Conservation (phyloP, 1,140 invertebrate species). For the Ephestia elutella region DNA sequence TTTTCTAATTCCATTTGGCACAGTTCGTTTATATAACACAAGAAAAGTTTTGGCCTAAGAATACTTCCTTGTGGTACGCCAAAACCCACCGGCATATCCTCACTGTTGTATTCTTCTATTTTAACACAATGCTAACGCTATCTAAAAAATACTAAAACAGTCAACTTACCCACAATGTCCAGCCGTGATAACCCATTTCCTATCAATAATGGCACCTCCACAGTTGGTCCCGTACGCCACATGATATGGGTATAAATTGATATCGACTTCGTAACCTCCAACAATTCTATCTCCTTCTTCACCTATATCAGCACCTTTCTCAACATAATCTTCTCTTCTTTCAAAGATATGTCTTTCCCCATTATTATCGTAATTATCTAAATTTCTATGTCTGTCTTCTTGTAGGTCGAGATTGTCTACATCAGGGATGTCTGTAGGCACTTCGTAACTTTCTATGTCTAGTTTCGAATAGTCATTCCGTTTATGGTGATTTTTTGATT, state of each 20-base stretch:
- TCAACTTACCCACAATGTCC: slow-evolving; percentile 58
- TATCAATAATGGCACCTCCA: slow-evolving; percentile 57
- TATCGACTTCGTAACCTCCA: slow-evolving; percentile 53
- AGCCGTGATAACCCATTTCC: slow-evolving; percentile 53
- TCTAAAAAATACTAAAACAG: too few species aligned
- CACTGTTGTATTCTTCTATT: too few species aligned
- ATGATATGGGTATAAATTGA: slow-evolving; percentile 61
- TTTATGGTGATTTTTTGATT: neutral
- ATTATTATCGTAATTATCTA: slow-evolving; percentile 40
- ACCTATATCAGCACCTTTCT: slow-evolving; percentile 21
- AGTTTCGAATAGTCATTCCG: slow-evolving; percentile 29
- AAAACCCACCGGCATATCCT: too few species aligned
- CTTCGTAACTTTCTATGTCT: slow-evolving; percentile 48
- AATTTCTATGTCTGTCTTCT: slow-evolving; percentile 19
- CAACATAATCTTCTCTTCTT: slow-evolving; percentile 7
- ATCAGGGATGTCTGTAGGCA: slow-evolving; percentile 37
- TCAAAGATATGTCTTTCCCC: slow-evolving; percentile 24
- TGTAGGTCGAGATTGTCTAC: slow-evolving; percentile 46
- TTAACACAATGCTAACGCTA: too few species aligned
- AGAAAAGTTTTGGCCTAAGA: too few species aligned
- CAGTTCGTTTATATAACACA: too few species aligned
- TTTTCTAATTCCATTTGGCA: too few species aligned
- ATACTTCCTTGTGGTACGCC: too few species aligned
- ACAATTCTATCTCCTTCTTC: slow-evolving; percentile 44
- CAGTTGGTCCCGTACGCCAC: slow-evolving; percentile 57